Evolutionary conservation across 2,113 vertebrate genomes (phyloP).

Genomic region (Aythya baeri): DNA sequence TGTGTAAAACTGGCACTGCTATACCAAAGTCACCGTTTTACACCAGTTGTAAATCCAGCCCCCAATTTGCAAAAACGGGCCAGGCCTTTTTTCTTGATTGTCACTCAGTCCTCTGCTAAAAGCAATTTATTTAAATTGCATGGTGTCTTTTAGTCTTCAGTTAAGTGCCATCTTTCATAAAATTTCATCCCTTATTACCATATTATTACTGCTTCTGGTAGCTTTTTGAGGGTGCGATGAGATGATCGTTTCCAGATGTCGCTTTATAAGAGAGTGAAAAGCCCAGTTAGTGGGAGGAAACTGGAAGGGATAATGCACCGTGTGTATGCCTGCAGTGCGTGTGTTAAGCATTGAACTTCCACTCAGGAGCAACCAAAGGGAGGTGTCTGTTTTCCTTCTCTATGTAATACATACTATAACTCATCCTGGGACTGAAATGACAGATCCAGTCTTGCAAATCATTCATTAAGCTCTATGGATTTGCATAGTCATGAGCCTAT

Average conservation of each 20-base stretch:
- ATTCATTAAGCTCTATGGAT: not conserved
- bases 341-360: not conserved
- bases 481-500: not conserved
- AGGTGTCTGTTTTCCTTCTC: not conserved
- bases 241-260: constrained; percentile 49
- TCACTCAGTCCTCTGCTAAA: constrained; percentile 15
- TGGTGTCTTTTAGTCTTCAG: constrained; percentile 29
- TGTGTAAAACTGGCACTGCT: not conserved
- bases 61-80: not conserved
- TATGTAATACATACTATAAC: not conserved
- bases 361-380: not conserved
- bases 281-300: not conserved
- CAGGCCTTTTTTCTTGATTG: not conserved
- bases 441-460: not conserved
- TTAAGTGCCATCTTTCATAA: constrained; percentile 60
- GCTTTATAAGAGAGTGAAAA: not conserved
- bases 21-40: not conserved
- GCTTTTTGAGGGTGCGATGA: not conserved
- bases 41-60: not conserved
- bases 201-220: constrained; percentile 47
- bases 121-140: constrained; percentile 58
- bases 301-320: not conserved
- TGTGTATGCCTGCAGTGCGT: not conserved
- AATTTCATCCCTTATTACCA: constrained; percentile 21
- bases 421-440: not conserved